These are phyloP conservation scores for Zele albiditarsus DNA, from an alignment of 2,888 invertebrate species.

Conservation along the genomic window DNA sequence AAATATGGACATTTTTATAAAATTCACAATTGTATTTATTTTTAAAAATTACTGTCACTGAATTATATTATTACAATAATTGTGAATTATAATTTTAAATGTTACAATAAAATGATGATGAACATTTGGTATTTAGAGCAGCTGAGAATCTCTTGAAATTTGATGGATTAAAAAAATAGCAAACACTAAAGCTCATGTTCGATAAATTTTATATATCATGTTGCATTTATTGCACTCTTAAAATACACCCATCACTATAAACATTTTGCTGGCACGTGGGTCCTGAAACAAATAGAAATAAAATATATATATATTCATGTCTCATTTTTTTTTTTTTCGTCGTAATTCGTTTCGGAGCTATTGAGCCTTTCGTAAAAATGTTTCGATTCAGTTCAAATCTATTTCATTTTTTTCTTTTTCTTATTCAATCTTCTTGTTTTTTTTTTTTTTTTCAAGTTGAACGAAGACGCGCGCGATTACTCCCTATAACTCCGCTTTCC, in stretches of 20 bases:
- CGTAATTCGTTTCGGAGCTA: neutral
- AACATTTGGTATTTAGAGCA: too few relatives aligned
- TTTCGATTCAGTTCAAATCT: neutral
- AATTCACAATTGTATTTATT: too few relatives aligned
- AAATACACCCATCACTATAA: neutral
- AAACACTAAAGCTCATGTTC: too few relatives aligned
- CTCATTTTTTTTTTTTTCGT: neutral
- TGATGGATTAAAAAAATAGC: too few relatives aligned
- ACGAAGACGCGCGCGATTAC: neutral
- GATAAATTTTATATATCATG: neutral
- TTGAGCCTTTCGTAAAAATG: neutral
- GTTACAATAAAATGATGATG: too few relatives aligned
- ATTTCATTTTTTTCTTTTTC: neutral
- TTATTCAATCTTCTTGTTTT: conserved; percentile 19
- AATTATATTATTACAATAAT: too few relatives aligned
- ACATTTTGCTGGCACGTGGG: neutral
- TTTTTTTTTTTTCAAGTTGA: neutral
- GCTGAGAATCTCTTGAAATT: too few relatives aligned
- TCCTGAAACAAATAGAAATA: neutral
- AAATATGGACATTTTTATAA: too few relatives aligned
- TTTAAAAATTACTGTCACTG: too few relatives aligned
- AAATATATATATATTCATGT: conserved; percentile 1
- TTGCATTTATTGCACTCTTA: too few relatives aligned
- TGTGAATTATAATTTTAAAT: too few relatives aligned
- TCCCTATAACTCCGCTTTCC: conserved; percentile 4